Base-by-base conservation (phyloP, 2,888 invertebrate species). In the Diplolepis rosae region DNA sequence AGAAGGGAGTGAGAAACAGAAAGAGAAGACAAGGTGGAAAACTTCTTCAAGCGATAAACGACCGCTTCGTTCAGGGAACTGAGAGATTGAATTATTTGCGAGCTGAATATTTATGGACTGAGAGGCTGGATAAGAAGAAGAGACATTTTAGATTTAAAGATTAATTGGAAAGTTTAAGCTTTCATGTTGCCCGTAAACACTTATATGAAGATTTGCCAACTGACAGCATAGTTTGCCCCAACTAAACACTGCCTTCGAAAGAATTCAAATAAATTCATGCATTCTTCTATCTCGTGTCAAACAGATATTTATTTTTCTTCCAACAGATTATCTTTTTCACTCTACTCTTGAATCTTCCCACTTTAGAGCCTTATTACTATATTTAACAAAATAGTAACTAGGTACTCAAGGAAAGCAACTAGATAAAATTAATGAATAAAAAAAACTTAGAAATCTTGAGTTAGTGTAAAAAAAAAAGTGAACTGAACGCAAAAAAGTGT, bases 41-140 rank as follows among this genome's bases (percentile, higher is more conserved):
- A 65, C 42, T 68, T 69, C 52, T 65, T 69, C 65, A 30, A 69
- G 42, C 69, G 65, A 51, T 69, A 65, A 65, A 69, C 65, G 69
- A 30, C 48, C 39, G 61, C 61, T 39, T 39, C 61, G 65, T 45
- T 52, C 30, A 35, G 28, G 51, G 52, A 28, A n/a, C 32, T 51
- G 52, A 54, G 48, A 65, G 65, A 65, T 68, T 68, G 28, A 68
- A 54, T 68, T 69, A 65, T 69, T 65, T 69, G 42, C 39, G 6
- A 50, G 42, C 27, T 48, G 65, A 65, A 65, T 51, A 69, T 69
- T 69, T 32, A 51, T 65, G 50, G 15, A 42, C 22, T 24, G 61
- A 27, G 24, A 61, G 35, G 39, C 61, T 22, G 24, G 22, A 35
- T 39, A 61, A 61, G 61, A 61, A 39, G 24, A 24, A 61, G 39